Evolutionary conservation across 2,888 invertebrate species (phyloP).

Genomic region (Gnatocerus cornutus): DNA sequence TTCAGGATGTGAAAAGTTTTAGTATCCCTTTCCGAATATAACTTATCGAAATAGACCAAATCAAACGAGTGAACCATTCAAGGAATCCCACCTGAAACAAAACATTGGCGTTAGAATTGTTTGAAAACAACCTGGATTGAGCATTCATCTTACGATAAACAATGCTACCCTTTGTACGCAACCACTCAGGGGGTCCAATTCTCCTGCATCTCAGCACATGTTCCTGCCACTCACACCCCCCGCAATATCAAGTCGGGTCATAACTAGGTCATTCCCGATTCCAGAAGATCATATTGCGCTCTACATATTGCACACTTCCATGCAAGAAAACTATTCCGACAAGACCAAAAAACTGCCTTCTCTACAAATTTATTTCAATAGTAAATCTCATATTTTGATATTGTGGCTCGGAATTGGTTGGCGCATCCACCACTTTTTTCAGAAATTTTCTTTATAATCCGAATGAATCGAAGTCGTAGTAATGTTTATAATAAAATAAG

Average conservation of each 20-base stretch:
- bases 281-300: slow-evolving; percentile 28
- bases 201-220: slow-evolving; percentile 59
- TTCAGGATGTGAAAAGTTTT: background rate
- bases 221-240: slow-evolving; percentile 56
- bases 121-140: slow-evolving; percentile 48
- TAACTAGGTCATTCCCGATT: slow-evolving; percentile 38
- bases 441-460: no score
- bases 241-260: slow-evolving; percentile 38
- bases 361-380: no score
- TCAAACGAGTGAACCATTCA: slow-evolving; percentile 26
- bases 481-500: no score
- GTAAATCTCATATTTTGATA: no score
- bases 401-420: no score
- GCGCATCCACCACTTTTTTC: no score
- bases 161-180: slow-evolving; percentile 52
- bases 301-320: slow-evolving; percentile 4
- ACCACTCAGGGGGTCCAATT: slow-evolving; percentile 50
- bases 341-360: no score
- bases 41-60: slow-evolving; percentile 27
- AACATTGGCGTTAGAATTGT: slow-evolving; percentile 45
- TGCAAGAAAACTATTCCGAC: background rate
- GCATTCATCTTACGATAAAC: slow-evolving; percentile 56
- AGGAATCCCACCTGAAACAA: slow-evolving; percentile 47
- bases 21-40: slow-evolving; percentile 7
- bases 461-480: no score